Base-by-base conservation (phyloP, 2,888 invertebrate genomes). In the Hirtodrosophila duncani region DNA sequence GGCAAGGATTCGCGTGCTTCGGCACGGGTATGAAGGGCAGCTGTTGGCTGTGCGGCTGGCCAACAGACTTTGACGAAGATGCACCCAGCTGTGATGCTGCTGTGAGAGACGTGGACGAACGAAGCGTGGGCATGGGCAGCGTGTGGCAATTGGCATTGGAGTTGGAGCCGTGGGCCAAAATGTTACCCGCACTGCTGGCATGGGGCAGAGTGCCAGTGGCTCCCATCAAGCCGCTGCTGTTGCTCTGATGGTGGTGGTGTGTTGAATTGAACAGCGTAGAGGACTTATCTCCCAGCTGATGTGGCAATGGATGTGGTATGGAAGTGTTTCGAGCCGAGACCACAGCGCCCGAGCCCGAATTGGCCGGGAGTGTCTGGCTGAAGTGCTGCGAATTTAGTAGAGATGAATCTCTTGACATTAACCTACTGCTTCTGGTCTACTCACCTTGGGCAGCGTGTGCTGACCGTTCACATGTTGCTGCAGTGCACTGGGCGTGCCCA, bases 231-330 rank as follows among this genome's bases (percentile, higher is more conserved):
- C 30, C 48, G 24, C 37, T 50, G 20, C 27, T 45, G 52, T 20
- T 36, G 20, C 24, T 50, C 29, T 65, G 81, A 23, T 56, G 69
- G 8, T 79, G 62, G n/a, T n/a, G n/a, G n/a, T n/a, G n/a, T n/a
- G n/a, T n/a, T n/a, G n/a, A n/a, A n/a, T n/a, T n/a, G n/a, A n/a
- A n/a, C 1, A 56, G 4, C 52, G 77, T 21, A 5, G 58, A 13
- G 5, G 57, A 30, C 55, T 83, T 83, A 17, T 83, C 82, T 62
- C 74, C 68, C 48, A 86, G 77, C 63, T 85, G 83, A 65, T 87
- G 86, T 53, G 84, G 88, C 65, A 83, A 82, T 81, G 85, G 89
- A 85, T 87, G 89, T 66, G 88, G 84, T 67, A 87, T 84, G 59
- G 87, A 85, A 46, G 86, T 85, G 67, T 87, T 87, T 45, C 87